These are phyloP conservation scores for Meles meles DNA, from an alignment of 2,113 vertebrate genomes.

Conservation along the genomic window DNA sequence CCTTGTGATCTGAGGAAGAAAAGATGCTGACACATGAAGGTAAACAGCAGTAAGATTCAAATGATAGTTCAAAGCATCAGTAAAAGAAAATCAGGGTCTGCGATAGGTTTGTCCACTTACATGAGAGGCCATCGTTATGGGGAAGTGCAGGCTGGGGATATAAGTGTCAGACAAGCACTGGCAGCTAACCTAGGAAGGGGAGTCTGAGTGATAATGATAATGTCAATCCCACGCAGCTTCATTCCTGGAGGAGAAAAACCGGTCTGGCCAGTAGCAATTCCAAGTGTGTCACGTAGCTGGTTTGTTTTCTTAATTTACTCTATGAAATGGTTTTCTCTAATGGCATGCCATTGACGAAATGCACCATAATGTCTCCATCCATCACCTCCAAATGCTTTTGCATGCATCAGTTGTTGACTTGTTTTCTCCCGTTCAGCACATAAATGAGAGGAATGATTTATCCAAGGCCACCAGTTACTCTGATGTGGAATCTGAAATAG, in stretches of 20 bases:
- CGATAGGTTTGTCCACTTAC: not conserved
- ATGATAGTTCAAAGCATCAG: not conserved
- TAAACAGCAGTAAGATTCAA: not conserved
- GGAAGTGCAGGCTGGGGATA: not conserved
- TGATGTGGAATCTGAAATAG: conserved; percentile 59
- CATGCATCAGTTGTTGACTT: conserved; percentile 62
- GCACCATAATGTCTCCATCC: conserved; percentile 59
- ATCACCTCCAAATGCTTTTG: conserved; percentile 65
- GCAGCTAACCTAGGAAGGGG: not conserved
- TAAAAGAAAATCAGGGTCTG: not conserved
- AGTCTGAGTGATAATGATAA: not conserved
- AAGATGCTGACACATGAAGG: not conserved
- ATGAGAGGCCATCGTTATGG: not conserved
- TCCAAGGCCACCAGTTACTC: conserved; percentile 61
- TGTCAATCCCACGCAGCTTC: not conserved
- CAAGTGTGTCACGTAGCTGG: conserved; percentile 55
- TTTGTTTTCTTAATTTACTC: conserved; percentile 76
- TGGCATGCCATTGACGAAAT: conserved; percentile 55
- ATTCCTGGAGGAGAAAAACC: conserved; percentile 34
- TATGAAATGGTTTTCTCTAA: conserved; percentile 69
- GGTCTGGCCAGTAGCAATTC: conserved; percentile 33
- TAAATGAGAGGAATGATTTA: conserved; percentile 74
- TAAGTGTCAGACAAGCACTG: not conserved
- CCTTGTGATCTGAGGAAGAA: not conserved
- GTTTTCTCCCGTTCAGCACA: conserved; percentile 62